Evolutionary conservation across 2,888 invertebrate genomes (phyloP), one percentile per base, ranked within the genome.

Genomic region (Leptinotarsa haldemani): DNA sequence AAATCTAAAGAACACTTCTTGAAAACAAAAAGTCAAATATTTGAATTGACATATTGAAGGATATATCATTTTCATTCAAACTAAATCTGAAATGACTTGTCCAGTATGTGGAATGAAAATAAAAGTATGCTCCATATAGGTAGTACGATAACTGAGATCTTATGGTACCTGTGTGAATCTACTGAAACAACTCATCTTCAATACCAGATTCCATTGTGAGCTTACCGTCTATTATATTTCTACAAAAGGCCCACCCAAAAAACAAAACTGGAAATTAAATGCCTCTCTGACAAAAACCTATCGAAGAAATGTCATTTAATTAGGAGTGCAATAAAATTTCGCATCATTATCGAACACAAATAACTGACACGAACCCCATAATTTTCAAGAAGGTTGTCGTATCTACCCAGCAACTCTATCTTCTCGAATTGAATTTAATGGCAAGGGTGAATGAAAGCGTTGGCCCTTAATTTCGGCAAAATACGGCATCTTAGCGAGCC

Each of bases 381-480:
- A 78, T 78, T 78, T 78, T 69, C 66, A 48, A 58, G 74, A 74
- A 75, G 74, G 76, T 74, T 70, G 76, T 64, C 53, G 68, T 64
- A 40, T 72, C 72, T 25, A 56, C 66, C 40, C 65, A 16, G 70
- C 71, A 71, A 66, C 74, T 74, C 69, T 61, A 69, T 73, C 56
- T 53, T 69, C 65, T 69, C 22, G 73, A 76, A 76, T 69, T 76
- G 74, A 75, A 76, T 73, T 70, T 77, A 78, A 77, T 75, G 69
- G 74, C 77, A 78, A 79, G 75, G 77, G 78, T 77, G 73, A 78
- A 73, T 66, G 73, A 58, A 69, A 73, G 64, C 66, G 63, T 56
- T 50, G 68, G 73, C 67, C 76, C 73, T 73, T 76, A 78, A 78
- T 79, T 79, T 79, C 74, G 68, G 70, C 77, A 72, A 78, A 79